Conservation (phyloP, 92 coral and sea anemone genomes). For the Desmophyllum pertusum region DNA sequence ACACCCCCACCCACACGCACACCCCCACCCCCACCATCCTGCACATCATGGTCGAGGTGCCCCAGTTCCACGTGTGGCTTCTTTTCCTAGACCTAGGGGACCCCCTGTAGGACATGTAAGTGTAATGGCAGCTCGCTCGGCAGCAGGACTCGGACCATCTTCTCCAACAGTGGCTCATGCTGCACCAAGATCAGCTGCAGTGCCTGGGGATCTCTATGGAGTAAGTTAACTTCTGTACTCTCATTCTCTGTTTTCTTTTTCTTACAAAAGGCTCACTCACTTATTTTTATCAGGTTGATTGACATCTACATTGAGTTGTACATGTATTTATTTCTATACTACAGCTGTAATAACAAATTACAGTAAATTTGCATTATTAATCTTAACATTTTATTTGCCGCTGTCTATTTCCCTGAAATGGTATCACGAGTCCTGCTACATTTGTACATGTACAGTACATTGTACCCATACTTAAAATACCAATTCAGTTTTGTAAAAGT, state of each 20-base stretch:
- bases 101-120: slow-evolving; percentile 67
- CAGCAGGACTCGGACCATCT: slow-evolving; percentile 81
- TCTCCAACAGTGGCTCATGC: slow-evolving; percentile 89
- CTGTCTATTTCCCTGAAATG: neutral
- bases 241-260: too few relatives aligned
- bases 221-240: slow-evolving; percentile 49
- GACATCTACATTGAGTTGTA: neutral
- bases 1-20: too few relatives aligned
- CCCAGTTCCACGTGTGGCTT: slow-evolving; percentile 49
- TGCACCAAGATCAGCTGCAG: slow-evolving; percentile 81
- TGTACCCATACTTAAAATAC: too few relatives aligned
- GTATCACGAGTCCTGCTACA: too few relatives aligned
- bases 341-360: too few relatives aligned
- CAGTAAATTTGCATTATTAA: too few relatives aligned
- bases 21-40: slow-evolving; percentile 43
- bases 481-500: too few relatives aligned
- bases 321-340: neutral
- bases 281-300: too few relatives aligned
- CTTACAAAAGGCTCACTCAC: neutral
- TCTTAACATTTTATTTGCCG: too few relatives aligned
- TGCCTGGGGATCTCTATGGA: slow-evolving; percentile 73
- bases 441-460: too few relatives aligned
- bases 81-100: slow-evolving; percentile 65
- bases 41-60: slow-evolving; percentile 69
- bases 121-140: slow-evolving; percentile 76